Conservation (phyloP, 1,140 invertebrate species). For the Drosophila punjabiensis region DNA sequence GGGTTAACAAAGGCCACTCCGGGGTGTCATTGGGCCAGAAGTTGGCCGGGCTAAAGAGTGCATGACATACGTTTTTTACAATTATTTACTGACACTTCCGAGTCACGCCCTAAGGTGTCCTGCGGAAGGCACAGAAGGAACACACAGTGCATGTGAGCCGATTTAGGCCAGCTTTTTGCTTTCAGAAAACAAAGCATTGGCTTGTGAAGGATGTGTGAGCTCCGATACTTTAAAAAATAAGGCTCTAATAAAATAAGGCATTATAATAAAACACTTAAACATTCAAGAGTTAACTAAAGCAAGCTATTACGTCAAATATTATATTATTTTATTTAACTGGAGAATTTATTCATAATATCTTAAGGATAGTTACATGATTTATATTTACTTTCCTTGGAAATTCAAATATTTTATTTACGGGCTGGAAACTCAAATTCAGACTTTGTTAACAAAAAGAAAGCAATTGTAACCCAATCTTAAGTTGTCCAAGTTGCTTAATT, state of each 20-base stretch:
- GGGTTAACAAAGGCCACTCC: conserved; percentile 51
- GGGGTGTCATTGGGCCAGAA: conserved; percentile 30
- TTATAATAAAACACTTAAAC: no score
- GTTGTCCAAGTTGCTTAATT: conserved; percentile 10
- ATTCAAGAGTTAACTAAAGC: no score
- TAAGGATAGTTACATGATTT: not conserved
- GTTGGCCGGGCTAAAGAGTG: conserved; percentile 27
- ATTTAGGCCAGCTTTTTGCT: conserved; percentile 24
- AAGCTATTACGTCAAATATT: no score
- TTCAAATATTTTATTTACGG: not conserved
- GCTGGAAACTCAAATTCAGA: not conserved
- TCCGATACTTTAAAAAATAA: not conserved
- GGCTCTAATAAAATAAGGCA: no score
- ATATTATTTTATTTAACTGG: no score
- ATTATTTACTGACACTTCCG: conserved; percentile 53
- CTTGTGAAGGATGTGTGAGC: not conserved
- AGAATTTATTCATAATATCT: no score
- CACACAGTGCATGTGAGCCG: not conserved
- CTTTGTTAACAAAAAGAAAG: not conserved
- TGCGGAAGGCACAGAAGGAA: not conserved
- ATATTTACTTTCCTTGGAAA: not conserved
- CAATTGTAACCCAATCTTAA: conserved; percentile 3
- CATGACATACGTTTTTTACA: conserved; percentile 44
- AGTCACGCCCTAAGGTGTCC: conserved; percentile 47
- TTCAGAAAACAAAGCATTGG: conserved; percentile 14